Conservation (phyloP, 2,113 vertebrate species). For the Tringa solitaria region DNA sequence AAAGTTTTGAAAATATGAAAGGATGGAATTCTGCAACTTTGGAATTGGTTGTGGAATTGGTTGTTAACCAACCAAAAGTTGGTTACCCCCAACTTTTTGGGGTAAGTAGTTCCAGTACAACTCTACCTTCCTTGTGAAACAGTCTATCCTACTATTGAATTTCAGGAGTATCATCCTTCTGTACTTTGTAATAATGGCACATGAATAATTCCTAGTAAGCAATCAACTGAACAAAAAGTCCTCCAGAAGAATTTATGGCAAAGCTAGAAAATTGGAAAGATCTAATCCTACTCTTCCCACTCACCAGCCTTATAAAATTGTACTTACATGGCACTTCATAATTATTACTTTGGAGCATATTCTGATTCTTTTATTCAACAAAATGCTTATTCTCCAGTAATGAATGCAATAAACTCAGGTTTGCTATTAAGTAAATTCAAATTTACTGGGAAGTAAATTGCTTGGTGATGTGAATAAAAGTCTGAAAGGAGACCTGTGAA, state of each 20-base stretch:
- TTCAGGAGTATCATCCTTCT: not conserved
- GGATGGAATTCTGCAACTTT: not conserved
- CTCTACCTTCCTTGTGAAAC: not conserved
- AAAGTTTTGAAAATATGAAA: not conserved
- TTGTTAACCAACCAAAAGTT: not conserved
- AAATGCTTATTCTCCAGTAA: not conserved
- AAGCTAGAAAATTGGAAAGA: not conserved
- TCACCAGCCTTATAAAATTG: not conserved
- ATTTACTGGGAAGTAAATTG: not conserved
- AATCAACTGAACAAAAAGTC: not conserved
- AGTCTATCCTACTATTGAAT: not conserved
- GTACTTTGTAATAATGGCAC: not conserved
- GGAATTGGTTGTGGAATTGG: not conserved
- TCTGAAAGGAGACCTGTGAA: not conserved
- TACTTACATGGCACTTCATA: not conserved
- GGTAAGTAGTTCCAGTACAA: not conserved
- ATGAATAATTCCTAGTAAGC: not conserved
- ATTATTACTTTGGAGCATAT: not conserved
- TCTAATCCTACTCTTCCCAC: not conserved
- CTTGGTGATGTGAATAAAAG: not conserved
- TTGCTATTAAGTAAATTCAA: not conserved
- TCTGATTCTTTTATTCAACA: not conserved
- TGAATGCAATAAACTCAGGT: not conserved
- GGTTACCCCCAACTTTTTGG: not conserved
- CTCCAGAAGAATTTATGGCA: not conserved